phyloP scores from a whole-genome alignment of 1,140 invertebrate genomes.

The Nephotettix cincticeps region DNA sequence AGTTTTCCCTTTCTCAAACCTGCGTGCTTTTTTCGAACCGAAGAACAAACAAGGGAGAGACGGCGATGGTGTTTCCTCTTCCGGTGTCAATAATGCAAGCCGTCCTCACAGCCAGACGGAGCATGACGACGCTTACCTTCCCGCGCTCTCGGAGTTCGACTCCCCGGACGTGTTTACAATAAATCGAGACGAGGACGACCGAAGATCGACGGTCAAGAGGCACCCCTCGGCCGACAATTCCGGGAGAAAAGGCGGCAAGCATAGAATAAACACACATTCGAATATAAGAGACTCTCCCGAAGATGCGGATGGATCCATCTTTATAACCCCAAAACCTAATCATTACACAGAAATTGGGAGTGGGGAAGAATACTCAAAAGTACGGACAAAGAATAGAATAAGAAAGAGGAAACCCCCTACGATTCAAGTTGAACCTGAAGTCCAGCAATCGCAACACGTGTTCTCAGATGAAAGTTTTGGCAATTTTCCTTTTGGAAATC shows the following conservation, averaged over 20 bases:
- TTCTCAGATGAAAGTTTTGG: not conserved
- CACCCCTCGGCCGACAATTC: not conserved
- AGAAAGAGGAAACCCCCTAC: not conserved
- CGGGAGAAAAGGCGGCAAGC: not conserved
- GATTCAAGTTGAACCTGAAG: not conserved
- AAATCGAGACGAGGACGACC: not conserved
- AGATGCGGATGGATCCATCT: constrained; percentile 6
- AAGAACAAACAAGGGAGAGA: constrained; percentile 1
- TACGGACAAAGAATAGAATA: not conserved
- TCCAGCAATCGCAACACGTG: not conserved
- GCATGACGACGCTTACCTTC: not conserved
- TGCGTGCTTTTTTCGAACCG: constrained; percentile 23
- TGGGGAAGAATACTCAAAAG: not conserved
- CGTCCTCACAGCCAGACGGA: not conserved
- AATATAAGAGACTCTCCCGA: not conserved
- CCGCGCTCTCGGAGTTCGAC: not conserved
- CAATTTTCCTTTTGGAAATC: not conserved
- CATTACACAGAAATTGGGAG: not conserved
- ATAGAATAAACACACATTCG: not conserved
- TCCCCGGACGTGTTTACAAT: constrained; percentile 3
- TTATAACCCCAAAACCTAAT: constrained; percentile 25
- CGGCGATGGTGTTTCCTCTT: not conserved
- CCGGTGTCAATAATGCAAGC: not conserved
- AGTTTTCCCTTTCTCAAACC: constrained; percentile 28
- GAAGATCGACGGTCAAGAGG: not conserved